Percentiles rank a stretch among this genome's conserved stretches.
Conservation (phyloP, 2,113 vertebrate genomes). For the Melanostigma gelatinosum region DNA sequence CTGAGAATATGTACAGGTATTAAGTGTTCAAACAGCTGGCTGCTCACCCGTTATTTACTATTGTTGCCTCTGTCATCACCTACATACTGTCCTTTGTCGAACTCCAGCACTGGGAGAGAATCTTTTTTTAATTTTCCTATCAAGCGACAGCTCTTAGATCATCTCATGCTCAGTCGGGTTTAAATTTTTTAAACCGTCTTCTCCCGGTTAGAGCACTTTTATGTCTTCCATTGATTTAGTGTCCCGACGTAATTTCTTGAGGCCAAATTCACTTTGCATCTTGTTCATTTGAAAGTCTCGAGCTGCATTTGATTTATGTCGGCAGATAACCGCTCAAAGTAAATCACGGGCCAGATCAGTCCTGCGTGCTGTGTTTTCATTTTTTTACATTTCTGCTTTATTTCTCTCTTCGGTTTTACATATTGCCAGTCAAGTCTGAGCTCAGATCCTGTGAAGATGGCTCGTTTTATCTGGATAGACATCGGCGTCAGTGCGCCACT, state of each 20-base stretch:
- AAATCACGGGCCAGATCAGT: neutral
- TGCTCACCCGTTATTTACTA: constrained; percentile 41
- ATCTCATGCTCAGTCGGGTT: constrained; percentile 21
- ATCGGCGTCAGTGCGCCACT: constrained; percentile 16
- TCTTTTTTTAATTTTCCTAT: neutral
- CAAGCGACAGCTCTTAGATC: constrained; percentile 40
- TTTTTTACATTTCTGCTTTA: neutral
- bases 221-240: constrained; percentile 45
- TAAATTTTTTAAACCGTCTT: constrained; percentile 20
- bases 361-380: constrained; percentile 7
- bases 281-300: constrained; percentile 26
- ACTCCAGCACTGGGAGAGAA: neutral
- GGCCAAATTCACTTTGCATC: constrained; percentile 34
- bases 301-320: constrained; percentile 24
- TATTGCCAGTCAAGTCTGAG: constrained; percentile 14
- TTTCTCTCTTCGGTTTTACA: constrained; percentile 4
- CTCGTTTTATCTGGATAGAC: constrained; percentile 27
- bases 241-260: constrained; percentile 24
- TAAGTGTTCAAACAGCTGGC: constrained; percentile 32
- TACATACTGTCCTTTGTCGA: neutral
- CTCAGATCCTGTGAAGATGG: constrained; percentile 2
- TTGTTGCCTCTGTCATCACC: constrained; percentile 2
- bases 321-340: constrained; percentile 11
- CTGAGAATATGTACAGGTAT: constrained; percentile 29
- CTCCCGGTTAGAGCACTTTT: constrained; percentile 22